Evolutionary conservation across 37 sponge, comb jelly and placozoan species (phyloP).

Genomic region (Geodia barretti): DNA sequence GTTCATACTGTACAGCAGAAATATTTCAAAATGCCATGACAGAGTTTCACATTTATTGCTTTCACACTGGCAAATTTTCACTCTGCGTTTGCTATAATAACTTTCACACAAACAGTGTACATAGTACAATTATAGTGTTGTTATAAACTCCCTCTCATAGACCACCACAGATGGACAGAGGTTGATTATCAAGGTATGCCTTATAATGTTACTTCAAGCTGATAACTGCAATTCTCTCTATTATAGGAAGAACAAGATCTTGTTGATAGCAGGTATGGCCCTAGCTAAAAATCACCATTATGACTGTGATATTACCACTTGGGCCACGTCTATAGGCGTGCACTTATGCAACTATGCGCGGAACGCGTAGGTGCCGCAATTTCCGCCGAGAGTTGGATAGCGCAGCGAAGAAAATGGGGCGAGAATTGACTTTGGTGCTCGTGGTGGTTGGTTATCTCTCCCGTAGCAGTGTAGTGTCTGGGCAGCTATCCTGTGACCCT

Average conservation of each 20-base stretch:
- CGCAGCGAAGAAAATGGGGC: no score
- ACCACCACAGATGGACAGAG: slow-evolving; percentile 45
- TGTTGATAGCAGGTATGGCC: slow-evolving; percentile 47
- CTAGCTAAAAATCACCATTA: neutral
- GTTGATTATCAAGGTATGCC: slow-evolving; percentile 30
- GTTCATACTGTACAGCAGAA: neutral
- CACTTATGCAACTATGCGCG: neutral
- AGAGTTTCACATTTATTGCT: no score
- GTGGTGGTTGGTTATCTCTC: neutral
- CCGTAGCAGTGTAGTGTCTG: no score
- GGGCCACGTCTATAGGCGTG: neutral
- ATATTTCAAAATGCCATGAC: no score
- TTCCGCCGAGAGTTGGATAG: no score
- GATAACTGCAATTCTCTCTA: neutral
- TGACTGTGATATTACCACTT: neutral
- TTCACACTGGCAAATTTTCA: no score
- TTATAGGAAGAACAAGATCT: slow-evolving; percentile 29
- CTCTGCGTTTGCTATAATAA: neutral
- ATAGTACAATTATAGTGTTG: neutral
- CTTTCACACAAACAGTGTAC: neutral
- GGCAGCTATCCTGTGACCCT: no score
- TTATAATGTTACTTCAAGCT: neutral
- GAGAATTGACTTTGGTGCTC: no score
- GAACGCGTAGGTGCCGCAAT: neutral
- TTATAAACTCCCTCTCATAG: slow-evolving; percentile 11